Conservation (phyloP, 2,888 invertebrate genomes). For the Acronicta aceris region DNA sequence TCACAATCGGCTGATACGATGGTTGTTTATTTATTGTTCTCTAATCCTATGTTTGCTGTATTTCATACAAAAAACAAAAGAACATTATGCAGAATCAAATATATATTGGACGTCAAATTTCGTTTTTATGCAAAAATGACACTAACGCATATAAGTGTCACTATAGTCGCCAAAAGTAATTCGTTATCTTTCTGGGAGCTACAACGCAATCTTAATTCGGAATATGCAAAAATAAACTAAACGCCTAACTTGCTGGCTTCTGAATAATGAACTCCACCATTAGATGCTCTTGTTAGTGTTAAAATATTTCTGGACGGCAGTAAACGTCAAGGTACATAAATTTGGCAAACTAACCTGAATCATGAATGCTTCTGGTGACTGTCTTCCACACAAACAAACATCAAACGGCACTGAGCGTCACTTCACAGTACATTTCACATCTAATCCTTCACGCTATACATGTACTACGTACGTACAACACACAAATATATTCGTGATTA, state of each 20-base stretch:
- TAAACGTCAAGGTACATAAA: conserved; percentile 49
- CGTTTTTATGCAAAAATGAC: background rate
- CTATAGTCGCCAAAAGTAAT: conserved; percentile 1
- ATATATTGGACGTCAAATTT: background rate
- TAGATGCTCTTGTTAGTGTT: conserved; percentile 30
- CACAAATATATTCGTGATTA: conserved; percentile 73
- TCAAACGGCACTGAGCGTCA: conserved; percentile 79
- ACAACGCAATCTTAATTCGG: background rate
- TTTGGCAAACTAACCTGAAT: conserved; percentile 83
- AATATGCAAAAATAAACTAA: background rate
- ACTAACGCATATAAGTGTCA: background rate
- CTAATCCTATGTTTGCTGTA: conserved; percentile 42
- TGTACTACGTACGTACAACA: conserved; percentile 70
- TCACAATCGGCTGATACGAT: conserved; percentile 55
- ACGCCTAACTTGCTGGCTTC: conserved; percentile 7
- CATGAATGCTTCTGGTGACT: conserved; percentile 80
- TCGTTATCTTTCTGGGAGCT: background rate
- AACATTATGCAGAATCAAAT: conserved; percentile 5
- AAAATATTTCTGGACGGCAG: conserved; percentile 35
- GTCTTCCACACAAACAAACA: conserved; percentile 79
- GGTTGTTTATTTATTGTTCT: conserved; percentile 53
- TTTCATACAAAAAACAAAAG: conserved; percentile 30
- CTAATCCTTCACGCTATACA: conserved; percentile 75
- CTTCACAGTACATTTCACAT: conserved; percentile 87
- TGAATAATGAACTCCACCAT: conserved; percentile 15